Percentiles rank a stretch among this genome's conserved stretches.
These are phyloP conservation scores for Nomada hirtipes DNA, from an alignment of 2,888 invertebrate genomes.

Conservation along the genomic window DNA sequence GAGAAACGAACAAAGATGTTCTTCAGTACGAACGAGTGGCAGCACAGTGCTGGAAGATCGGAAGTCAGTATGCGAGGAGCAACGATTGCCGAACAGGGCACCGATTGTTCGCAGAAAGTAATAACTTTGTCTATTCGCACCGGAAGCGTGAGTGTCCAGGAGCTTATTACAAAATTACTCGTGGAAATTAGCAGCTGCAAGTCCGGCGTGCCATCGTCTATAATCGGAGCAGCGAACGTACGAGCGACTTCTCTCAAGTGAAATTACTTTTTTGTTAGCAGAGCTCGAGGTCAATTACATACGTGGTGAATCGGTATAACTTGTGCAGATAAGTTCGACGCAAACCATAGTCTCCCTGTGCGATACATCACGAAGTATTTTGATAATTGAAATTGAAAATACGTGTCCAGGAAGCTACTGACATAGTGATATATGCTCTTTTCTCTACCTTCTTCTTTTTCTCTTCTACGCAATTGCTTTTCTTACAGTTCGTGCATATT, in stretches of 20 bases:
- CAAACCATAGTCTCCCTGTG: too few relatives aligned
- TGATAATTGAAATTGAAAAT: too few relatives aligned
- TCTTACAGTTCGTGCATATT: too few relatives aligned
- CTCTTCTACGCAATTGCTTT: too few relatives aligned
- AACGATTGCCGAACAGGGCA: constrained; percentile 25
- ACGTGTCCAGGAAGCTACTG: too few relatives aligned
- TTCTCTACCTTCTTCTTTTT: too few relatives aligned
- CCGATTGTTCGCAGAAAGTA: constrained; percentile 43
- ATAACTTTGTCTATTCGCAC: constrained; percentile 30
- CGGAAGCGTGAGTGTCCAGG: not conserved
- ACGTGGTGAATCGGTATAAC: too few relatives aligned
- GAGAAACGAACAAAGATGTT: constrained; percentile 6
- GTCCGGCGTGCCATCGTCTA: not conserved
- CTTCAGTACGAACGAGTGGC: not conserved
- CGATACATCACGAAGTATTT: too few relatives aligned
- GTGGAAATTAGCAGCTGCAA: not conserved
- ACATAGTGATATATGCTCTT: too few relatives aligned
- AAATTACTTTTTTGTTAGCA: not conserved
- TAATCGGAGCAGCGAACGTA: not conserved
- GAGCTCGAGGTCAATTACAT: too few relatives aligned
- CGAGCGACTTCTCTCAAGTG: not conserved
- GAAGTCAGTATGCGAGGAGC: not conserved
- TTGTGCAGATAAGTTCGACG: too few relatives aligned
- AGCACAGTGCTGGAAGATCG: not conserved
- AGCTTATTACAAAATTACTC: constrained; percentile 40